Evolutionary conservation across 2,113 vertebrate genomes (phyloP), one percentile per base, ranked within the genome.

Genomic region (Miniopterus natalensis): DNA sequence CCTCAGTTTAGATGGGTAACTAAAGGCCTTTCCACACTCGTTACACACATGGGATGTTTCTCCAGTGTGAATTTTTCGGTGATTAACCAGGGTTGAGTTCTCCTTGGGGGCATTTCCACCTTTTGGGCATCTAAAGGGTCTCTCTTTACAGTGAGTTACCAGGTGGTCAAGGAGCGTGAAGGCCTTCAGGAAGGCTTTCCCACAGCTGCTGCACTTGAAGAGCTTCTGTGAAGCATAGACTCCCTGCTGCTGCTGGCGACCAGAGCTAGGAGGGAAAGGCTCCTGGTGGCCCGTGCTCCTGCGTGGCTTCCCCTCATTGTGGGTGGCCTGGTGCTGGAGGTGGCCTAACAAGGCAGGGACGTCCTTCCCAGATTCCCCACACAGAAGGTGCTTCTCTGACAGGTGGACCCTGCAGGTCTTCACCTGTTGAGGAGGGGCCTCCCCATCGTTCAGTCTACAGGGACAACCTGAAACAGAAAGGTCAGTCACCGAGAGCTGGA

Each of bases 21-120:
- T 75, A 80, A 96, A 97, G 63, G 92, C 74, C 47, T 91, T 95
- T 23, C 87, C 90, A 17, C 94, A 95, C 23, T 79, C 88, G 2
- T 15, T 11, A 40, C 96, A 97, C 65, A 86, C 6, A 2, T 68
- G 84, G 42, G 59, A 10, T 15, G 29, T 65, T 31, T 90, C 59
- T 42, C 51, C 40, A 18, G 11, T 6, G 14, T 4, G 57, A 29
- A 12, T 9, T 57, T 53, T 93, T 42, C 11, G 31, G 36, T n/a
- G 90, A 59, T 11, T 8, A 15, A 10, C 15, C n/a, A n/a, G 63
- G 65, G n/a, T 1, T 7, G 57, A 45, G 18, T 27, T 95, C 45
- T 75, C 84, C 23, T 17, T 66, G 23, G 14, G 73, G 31, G 8
- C 14, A 47, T 36, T 23, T 74, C 77, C 15, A 5, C 57, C 57